These are phyloP conservation scores for Galagoides demidoff DNA, from an alignment of 2,797 vertebrate genomes.

Conservation along the genomic window DNA sequence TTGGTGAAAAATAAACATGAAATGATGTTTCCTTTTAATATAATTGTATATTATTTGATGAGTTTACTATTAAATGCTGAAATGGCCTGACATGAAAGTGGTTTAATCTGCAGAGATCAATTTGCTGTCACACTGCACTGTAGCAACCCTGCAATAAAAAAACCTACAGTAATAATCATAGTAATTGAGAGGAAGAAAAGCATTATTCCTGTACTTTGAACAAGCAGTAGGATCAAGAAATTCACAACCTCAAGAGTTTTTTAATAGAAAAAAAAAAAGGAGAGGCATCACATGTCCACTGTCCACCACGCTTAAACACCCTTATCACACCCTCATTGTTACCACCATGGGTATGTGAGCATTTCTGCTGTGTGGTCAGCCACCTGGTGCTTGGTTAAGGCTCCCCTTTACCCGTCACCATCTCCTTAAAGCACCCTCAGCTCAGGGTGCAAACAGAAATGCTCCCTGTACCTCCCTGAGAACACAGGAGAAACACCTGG, in stretches of 20 bases:
- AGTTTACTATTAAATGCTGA: conserved; percentile 65
- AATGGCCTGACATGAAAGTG: conserved; percentile 48
- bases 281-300: not conserved
- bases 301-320: not conserved
- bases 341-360: not conserved
- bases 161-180: conserved; percentile 55
- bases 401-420: not conserved
- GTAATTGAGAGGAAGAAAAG: not conserved
- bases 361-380: not conserved
- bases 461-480: not conserved
- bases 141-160: not conserved
- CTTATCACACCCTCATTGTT: rapidly evolving
- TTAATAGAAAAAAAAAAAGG: not conserved
- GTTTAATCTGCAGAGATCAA: conserved; percentile 33
- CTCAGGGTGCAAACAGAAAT: not conserved
- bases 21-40: conserved; percentile 47
- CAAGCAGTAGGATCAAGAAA: conserved; percentile 53
- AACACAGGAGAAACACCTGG: not conserved
- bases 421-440: not conserved
- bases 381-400: not conserved
- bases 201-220: conserved; percentile 7
- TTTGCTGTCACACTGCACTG: not conserved
- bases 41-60: conserved; percentile 55
- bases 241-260: not conserved
- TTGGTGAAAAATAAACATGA: conserved; percentile 47